Percentiles rank a stretch among this genome's conserved stretches.
Conservation (phyloP, 2,888 invertebrate species). For the Synergus umbraculus region DNA sequence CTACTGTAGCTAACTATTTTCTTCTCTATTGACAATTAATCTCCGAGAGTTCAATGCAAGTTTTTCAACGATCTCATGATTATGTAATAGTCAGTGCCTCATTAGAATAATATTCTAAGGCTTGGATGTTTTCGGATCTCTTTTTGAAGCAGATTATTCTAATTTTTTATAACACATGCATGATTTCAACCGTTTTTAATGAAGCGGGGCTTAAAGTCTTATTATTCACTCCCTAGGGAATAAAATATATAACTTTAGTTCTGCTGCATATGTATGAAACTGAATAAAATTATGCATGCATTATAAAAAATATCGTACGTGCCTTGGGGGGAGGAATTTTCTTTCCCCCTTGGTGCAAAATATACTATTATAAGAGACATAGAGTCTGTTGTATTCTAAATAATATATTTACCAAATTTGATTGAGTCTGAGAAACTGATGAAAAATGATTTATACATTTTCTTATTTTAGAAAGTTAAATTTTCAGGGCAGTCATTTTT, state of each 20-base stretch:
- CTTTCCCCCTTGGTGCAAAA: not conserved
- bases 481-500: not conserved
- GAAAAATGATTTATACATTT: slow-evolving; percentile 13
- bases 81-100: slow-evolving; percentile 36
- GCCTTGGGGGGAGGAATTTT: not conserved
- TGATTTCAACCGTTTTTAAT: no score
- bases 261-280: no score
- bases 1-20: slow-evolving; percentile 28
- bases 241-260: no score
- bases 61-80: slow-evolving; percentile 34
- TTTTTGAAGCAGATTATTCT: slow-evolving; percentile 12
- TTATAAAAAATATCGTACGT: not conserved
- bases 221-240: no score
- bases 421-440: slow-evolving; percentile 18
- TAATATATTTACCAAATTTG: slow-evolving; percentile 13
- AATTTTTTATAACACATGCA: not conserved
- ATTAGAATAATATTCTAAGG: slow-evolving; percentile 30
- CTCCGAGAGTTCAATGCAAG: slow-evolving; percentile 10
- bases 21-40: slow-evolving; percentile 34
- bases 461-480: not conserved
- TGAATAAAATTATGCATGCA: not conserved
- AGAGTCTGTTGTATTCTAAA: not conserved
- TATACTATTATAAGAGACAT: not conserved
- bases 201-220: no score
- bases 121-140: not conserved